Conservation (phyloP, 2,797 vertebrate genomes). For the Phyllotis vaccarum region DNA sequence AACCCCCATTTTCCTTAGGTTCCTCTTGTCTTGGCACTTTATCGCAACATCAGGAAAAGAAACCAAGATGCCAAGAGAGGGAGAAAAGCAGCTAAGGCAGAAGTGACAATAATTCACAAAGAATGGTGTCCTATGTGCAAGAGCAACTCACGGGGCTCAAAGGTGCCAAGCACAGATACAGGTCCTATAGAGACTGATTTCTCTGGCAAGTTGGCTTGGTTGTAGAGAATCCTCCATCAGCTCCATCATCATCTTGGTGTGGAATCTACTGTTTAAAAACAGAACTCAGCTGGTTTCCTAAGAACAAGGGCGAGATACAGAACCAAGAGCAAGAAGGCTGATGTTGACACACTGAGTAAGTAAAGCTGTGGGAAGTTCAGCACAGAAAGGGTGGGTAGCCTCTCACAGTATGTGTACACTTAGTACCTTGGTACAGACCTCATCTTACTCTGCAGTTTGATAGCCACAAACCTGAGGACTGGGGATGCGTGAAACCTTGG, state of each 20-base stretch:
- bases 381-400: no score
- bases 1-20: background rate
- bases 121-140: background rate
- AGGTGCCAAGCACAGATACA: background rate
- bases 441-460: background rate
- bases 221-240: background rate
- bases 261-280: background rate
- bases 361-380: background rate
- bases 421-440: background rate
- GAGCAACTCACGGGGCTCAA: background rate
- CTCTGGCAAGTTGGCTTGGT: background rate
- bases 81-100: background rate
- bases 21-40: background rate
- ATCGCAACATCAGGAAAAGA: background rate
- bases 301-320: background rate
- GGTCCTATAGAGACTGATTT: background rate
- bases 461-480: background rate
- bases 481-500: background rate
- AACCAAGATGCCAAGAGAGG: background rate
- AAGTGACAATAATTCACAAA: background rate
- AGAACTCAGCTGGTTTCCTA: background rate
- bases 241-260: background rate
- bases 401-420: background rate
- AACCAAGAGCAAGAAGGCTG: background rate
- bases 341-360: background rate